Percentiles rank a stretch among this genome's conserved stretches.
Evolutionary conservation across 1,140 invertebrate species (phyloP).

Genomic region (Aphidius gifuensis): DNA sequence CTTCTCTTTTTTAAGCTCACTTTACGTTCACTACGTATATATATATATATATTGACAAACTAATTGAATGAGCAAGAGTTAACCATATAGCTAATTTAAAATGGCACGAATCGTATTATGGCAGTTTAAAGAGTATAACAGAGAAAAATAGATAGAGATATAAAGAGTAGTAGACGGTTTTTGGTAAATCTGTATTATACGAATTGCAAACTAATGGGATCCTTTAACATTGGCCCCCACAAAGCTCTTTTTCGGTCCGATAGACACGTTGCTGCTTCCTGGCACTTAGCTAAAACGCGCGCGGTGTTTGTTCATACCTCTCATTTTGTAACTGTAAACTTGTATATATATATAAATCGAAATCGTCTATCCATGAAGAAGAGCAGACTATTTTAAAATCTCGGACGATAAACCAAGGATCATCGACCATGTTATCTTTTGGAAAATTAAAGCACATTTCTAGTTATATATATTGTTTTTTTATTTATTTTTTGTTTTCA

Average conservation of each 20-base stretch:
- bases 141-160: background rate
- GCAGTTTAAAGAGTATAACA: background rate
- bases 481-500: background rate
- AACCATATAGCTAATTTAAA: slow-evolving; percentile 9
- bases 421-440: slow-evolving; percentile 17
- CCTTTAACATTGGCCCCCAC: slow-evolving; percentile 7
- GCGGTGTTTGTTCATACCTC: background rate
- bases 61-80: slow-evolving; percentile 2
- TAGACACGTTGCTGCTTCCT: slow-evolving; percentile 13
- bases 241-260: slow-evolving; percentile 13
- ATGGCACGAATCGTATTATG: slow-evolving; percentile 12
- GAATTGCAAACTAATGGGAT: slow-evolving; percentile 14
- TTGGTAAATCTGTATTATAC: slow-evolving; percentile 9
- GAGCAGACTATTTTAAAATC: background rate
- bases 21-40: background rate
- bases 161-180: background rate
- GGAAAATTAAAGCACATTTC: slow-evolving; percentile 16
- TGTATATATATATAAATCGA: background rate
- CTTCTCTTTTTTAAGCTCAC: no score
- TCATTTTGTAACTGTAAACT: background rate
- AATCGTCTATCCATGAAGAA: background rate
- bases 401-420: slow-evolving; percentile 19
- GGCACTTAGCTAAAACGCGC: slow-evolving; percentile 8
- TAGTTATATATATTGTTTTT: background rate
- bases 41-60: background rate